Evolutionary conservation across 1,140 invertebrate species (phyloP).

Genomic region (Neelides sp.): DNA sequence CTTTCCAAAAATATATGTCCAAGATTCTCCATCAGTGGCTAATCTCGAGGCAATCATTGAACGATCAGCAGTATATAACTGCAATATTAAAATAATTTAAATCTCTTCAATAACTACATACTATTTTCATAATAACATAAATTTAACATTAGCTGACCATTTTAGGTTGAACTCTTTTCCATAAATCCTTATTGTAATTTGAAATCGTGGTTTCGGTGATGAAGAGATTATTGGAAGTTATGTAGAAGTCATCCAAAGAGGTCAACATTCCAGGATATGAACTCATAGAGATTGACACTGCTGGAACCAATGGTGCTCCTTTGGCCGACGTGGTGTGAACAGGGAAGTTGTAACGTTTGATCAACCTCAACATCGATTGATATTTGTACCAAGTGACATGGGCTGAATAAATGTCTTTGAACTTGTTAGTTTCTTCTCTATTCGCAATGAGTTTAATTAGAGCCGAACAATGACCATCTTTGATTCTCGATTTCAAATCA

Average conservation of each 20-base stretch:
- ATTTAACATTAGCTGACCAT: no score
- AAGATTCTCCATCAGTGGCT: constrained; percentile 52
- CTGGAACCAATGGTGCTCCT: constrained; percentile 45
- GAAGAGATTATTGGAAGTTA: constrained; percentile 50
- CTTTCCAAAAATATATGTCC: constrained; percentile 49
- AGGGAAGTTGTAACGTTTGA: constrained; percentile 77
- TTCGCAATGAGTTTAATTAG: constrained; percentile 44
- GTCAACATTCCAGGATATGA: constrained; percentile 76
- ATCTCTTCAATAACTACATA: neutral
- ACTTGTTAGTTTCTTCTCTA: no score
- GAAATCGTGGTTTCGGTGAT: constrained; percentile 59
- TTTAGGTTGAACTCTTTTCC: constrained; percentile 43
- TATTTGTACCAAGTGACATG: constrained; percentile 61
- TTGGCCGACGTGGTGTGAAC: constrained; percentile 47
- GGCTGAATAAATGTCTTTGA: constrained; percentile 48
- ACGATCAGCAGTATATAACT: constrained; percentile 63
- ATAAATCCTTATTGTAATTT: constrained; percentile 52
- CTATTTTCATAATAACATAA: no score
- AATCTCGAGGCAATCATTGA: constrained; percentile 76
- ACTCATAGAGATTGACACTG: constrained; percentile 59
- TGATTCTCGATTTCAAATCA: constrained; percentile 30
- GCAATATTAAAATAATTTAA: constrained; percentile 26
- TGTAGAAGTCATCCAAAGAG: constrained; percentile 80
- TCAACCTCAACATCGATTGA: constrained; percentile 69
- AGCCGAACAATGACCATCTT: constrained; percentile 45